Base-by-base conservation (phyloP, 2,888 invertebrate species). In the Trachelus iudaicus region DNA sequence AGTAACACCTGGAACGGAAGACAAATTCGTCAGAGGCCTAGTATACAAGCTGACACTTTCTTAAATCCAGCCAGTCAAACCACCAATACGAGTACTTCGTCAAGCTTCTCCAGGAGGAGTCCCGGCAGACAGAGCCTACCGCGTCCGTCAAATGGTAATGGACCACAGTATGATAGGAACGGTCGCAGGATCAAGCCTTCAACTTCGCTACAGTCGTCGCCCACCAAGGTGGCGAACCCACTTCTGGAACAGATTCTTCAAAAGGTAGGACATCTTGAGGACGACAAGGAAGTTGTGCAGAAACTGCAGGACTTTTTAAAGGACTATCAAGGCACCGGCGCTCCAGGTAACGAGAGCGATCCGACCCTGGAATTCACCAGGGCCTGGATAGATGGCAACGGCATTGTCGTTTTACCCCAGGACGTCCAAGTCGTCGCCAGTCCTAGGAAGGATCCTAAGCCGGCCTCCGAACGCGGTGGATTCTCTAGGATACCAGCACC, bases 1-100 rank as follows among this genome's bases (percentile, higher is more conserved):
- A 94, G 94, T 77, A 95, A 95, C 84, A 96, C 96, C 0, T 96
- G 96, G 96, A 95, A 94, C 81, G 96, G 96, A 1, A 93, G 96
- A 69, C 92, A 90, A 78, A 77, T 85, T 0, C 85, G 83, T 56
- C 88, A 90, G 33, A 84, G 94, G 4, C 92, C 94, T 1, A 92
- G 93, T 1, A 88, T 94, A 79, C 94, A 93, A 2, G 92, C 93
- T 35, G 96, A 95, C 82, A 96, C 95, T 0, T 96, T 95, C 76
- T 93, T 85, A n/a, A 86, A 80, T 71, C 89, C 89, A 0, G 34
- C 85, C 33, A 77, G 31, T 73, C n/a, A 80, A 1, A 79, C 81
- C 4, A 74, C 80, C 34, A 83, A 82, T 83, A 76, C 87, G 90
- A 81, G 89, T 92, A 85, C 86, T 86, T 69, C 91, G 12, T 83